Evolutionary conservation across 2,888 invertebrate genomes (phyloP), one percentile per base, ranked within the genome.

Genomic region (Caenorhabditis imperialis): DNA sequence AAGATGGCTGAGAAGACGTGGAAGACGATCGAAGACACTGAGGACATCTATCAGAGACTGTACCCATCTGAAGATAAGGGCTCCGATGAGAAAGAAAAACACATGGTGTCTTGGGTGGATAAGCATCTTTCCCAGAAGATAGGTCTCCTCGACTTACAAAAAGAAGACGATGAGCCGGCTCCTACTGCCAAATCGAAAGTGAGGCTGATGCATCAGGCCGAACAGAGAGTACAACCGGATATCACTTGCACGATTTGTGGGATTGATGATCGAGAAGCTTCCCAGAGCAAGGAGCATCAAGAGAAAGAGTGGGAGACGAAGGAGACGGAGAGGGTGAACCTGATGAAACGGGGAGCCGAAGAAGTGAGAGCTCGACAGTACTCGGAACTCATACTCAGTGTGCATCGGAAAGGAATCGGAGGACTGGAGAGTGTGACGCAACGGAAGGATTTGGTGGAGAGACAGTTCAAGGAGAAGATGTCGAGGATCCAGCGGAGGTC

Each of bases 261-360:
- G 12, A 22, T 45, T 33, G 22, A 38, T 25, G 22, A 14, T 4
- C 7, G 33, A 38, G 22, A 23, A 44, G 8, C 16, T 7, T n/a
- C 33, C 5, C 25, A 30, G 22, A 54, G 8, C 8, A 16, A 7
- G 1, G 20, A 22, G 27, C 3, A 25, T 30, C 33, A 44, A 53
- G 30, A 27, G 8, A 70, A 61, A 45, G 72, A 72, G 18, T 67
- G 73, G 67, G 60, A 60, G 33, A 25, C 6, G 4, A n/a, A 14
- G 30, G 73, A 73, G 30, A 23, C 10, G 5, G 37, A 55, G 14
- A n/a, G 48, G 18, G n/a, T 23, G 10, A 54, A 61, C 20, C 14
- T 44, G 6, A 16, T 25, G 8, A 54, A 25, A 45, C 54, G 51
- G 14, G n/a, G 37, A 25, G 73, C 63, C 0, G 54, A 60, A 16